These are phyloP conservation scores for Drosophila kanekoi DNA, from an alignment of 2,888 invertebrate genomes.

Conservation along the genomic window DNA sequence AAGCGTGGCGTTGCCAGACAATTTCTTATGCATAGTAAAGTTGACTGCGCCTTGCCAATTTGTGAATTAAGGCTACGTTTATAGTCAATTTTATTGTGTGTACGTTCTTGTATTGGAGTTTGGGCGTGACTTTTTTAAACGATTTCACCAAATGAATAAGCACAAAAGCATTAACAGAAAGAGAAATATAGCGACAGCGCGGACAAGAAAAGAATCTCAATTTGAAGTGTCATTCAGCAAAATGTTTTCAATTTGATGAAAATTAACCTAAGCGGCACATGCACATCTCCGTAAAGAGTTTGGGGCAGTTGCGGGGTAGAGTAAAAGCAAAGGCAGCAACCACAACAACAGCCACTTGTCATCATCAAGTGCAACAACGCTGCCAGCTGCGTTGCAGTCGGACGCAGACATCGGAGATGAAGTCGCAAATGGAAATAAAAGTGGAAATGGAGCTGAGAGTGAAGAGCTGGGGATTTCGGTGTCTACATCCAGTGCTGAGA, in stretches of 20 bases:
- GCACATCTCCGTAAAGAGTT: background rate
- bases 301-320: conserved; percentile 2
- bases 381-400: conserved; percentile 27
- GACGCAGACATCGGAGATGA: conserved; percentile 24
- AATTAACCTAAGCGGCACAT: conserved; percentile 69
- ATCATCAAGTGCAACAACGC: conserved; percentile 55
- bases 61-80: background rate
- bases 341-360: conserved; percentile 64
- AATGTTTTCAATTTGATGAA: conserved; percentile 77
- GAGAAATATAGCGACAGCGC: conserved; percentile 1
- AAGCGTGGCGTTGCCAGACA: conserved; percentile 1
- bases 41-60: conserved; percentile 1
- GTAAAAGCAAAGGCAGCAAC: conserved; percentile 24
- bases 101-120: background rate
- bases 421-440: conserved; percentile 30
- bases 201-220: conserved; percentile 6
- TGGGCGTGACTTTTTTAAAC: conserved; percentile 10
- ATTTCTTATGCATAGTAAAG: background rate
- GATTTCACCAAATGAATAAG: conserved; percentile 8
- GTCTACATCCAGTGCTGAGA: background rate
- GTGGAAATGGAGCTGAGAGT: conserved; percentile 4
- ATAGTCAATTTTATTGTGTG: background rate
- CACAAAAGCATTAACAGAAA: conserved; percentile 11
- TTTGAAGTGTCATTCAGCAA: conserved; percentile 73
- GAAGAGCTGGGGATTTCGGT: background rate